Conservation (phyloP, 2,888 invertebrate species). For the Thymelicus sylvestris region DNA sequence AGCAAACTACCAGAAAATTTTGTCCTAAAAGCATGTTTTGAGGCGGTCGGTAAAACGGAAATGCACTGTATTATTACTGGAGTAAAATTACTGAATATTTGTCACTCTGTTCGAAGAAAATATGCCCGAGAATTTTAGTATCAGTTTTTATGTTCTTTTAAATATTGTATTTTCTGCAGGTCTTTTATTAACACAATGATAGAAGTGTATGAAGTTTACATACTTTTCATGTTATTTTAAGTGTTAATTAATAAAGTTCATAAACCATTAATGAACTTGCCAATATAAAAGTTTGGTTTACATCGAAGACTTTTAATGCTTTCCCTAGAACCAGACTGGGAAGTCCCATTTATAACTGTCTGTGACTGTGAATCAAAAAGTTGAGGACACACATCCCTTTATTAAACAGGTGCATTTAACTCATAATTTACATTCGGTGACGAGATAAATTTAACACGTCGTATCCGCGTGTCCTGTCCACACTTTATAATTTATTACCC, state of each 20-base stretch:
- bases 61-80: background rate
- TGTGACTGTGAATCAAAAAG: conserved; percentile 3
- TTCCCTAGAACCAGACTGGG: too few relatives aligned
- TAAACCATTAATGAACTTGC: too few relatives aligned
- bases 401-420: conserved; percentile 53
- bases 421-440: conserved; percentile 44
- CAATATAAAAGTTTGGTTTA: too few relatives aligned
- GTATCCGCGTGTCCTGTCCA: conserved; percentile 57
- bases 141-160: too few relatives aligned
- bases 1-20: conserved; percentile 69
- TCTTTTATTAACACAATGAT: too few relatives aligned
- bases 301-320: too few relatives aligned
- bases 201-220: too few relatives aligned
- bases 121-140: background rate
- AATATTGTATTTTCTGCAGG: too few relatives aligned
- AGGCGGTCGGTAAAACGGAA: conserved; percentile 47
- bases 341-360: background rate
- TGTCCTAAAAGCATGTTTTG: conserved; percentile 64
- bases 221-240: too few relatives aligned
- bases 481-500: conserved; percentile 67
- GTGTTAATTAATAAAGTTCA: too few relatives aligned
- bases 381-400: conserved; percentile 21
- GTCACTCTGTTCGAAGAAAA: background rate
- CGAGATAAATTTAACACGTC: conserved; percentile 46
- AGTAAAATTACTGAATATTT: background rate